Evolutionary conservation across 2,113 vertebrate genomes (phyloP).

Genomic region (Podocnemis expansa): DNA sequence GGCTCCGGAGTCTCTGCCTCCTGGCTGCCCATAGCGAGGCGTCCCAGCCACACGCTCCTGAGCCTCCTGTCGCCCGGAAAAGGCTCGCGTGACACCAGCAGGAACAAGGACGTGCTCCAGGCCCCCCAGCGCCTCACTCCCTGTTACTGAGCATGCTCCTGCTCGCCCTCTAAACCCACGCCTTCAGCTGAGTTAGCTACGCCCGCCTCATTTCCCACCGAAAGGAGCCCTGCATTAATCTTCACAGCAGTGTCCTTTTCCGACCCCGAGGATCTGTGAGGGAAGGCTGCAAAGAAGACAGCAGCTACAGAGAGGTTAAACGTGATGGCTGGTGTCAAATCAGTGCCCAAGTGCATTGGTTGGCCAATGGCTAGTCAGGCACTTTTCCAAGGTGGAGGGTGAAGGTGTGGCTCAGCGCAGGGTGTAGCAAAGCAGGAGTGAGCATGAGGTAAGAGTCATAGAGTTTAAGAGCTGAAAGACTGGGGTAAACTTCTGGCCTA

Average conservation of each 20-base stretch:
- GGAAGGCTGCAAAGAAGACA: neutral
- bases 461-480: neutral
- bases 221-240: neutral
- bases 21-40: constrained; percentile 12
- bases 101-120: too few relatives aligned
- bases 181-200: too few relatives aligned
- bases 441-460: neutral
- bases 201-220: too few relatives aligned
- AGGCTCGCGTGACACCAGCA: too few relatives aligned
- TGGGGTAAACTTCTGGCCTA: neutral
- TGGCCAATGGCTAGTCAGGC: neutral
- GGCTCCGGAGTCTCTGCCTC: neutral
- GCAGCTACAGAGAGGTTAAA: too few relatives aligned
- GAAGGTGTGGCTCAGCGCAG: neutral
- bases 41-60: too few relatives aligned
- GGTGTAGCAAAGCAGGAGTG: neutral
- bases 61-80: too few relatives aligned
- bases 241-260: neutral
- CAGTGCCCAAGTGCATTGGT: too few relatives aligned
- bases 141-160: neutral
- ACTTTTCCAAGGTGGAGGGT: neutral
- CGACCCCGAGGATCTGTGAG: neutral
- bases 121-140: too few relatives aligned
- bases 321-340: neutral
- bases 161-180: too few relatives aligned